phyloP scores from a whole-genome alignment of 35 echinoderm and acorn worm species.

The Eucidaris tribuloides region DNA sequence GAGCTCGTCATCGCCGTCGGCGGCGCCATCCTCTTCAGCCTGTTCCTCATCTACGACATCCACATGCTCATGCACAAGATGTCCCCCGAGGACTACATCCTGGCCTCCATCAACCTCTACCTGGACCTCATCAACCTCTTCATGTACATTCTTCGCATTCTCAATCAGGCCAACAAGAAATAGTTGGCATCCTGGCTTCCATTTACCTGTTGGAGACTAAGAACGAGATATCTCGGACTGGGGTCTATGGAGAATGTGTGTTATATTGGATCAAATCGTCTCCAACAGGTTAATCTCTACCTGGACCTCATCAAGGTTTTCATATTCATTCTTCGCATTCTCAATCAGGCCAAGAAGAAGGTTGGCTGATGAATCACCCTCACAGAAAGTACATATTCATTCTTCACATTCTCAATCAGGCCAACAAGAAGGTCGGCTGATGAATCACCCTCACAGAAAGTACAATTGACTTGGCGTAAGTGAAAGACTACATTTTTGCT shows the following conservation, averaged over 20 bases:
- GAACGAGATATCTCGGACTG: too few species aligned
- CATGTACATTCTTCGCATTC: conserved; percentile 88
- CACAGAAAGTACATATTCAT: too few species aligned
- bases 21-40: conserved; percentile 85
- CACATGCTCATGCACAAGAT: conserved; percentile 97
- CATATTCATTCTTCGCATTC: background rate
- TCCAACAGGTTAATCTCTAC: too few species aligned
- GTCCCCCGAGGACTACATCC: conserved; percentile 94
- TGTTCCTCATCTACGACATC: conserved; percentile 92
- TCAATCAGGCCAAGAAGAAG: background rate
- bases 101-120: conserved; percentile 94
- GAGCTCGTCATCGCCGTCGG: conserved; percentile 71
- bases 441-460: too few species aligned
- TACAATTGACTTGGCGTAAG: too few species aligned
- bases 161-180: conserved; percentile 82
- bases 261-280: too few species aligned
- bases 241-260: too few species aligned
- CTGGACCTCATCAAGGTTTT: background rate
- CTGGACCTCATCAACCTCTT: conserved; percentile 96
- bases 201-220: too few species aligned
- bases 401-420: background rate
- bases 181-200: background rate
- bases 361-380: too few species aligned
- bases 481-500: too few species aligned
- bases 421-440: too few species aligned